phyloP scores from a whole-genome alignment of 2,797 vertebrate species.

The Oreortyx pictus region DNA sequence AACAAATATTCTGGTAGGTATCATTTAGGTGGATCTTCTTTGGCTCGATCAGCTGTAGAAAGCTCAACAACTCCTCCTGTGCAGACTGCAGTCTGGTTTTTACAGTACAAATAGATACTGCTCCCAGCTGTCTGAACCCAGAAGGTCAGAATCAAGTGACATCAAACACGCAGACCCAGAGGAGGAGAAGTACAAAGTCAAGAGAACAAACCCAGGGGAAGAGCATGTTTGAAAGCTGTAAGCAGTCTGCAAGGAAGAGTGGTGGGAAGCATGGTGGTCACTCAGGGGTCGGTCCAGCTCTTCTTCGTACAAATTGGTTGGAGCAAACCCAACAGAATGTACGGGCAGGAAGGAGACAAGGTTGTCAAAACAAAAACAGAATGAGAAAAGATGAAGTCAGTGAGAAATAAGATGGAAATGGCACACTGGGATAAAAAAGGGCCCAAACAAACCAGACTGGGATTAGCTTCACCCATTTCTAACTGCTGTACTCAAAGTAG shows the following conservation, averaged over 20 bases:
- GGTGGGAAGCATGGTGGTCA: neutral
- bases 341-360: neutral
- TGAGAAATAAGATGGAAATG: neutral
- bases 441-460: neutral
- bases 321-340: neutral
- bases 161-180: neutral
- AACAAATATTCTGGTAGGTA: neutral
- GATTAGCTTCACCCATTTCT: neutral
- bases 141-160: neutral
- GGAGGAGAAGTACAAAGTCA: neutral
- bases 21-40: neutral
- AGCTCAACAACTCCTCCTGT: neutral
- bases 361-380: neutral
- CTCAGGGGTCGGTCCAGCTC: neutral
- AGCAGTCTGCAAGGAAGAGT: neutral
- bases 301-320: neutral
- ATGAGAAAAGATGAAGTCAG: neutral
- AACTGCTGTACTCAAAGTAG: neutral
- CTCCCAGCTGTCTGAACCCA: neutral
- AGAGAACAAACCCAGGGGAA: neutral
- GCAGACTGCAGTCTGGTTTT: rapidly evolving
- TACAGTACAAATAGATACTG: neutral
- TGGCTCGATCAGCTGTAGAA: neutral
- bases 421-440: neutral
- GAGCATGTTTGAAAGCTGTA: neutral